These are phyloP conservation scores for Harmothoe impar DNA, from an alignment of 2,888 invertebrate species.

Conservation along the genomic window DNA sequence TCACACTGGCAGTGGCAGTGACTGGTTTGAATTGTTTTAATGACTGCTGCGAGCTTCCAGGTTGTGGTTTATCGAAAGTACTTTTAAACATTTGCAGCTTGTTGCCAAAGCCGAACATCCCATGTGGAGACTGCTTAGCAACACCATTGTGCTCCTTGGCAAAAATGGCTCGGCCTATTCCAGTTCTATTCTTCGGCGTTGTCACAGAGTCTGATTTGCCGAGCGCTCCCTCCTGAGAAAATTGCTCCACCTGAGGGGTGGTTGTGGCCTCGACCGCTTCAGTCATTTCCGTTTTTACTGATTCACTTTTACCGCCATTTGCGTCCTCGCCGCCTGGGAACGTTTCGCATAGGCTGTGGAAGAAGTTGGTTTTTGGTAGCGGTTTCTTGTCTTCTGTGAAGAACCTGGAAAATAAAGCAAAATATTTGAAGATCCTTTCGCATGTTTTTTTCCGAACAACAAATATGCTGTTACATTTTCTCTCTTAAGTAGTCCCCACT, in stretches of 20 bases:
- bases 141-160: neutral
- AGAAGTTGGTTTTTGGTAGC: slow-evolving; percentile 25
- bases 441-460: no score
- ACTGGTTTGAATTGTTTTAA: slow-evolving; percentile 30
- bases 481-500: no score
- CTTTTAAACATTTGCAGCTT: slow-evolving; percentile 51
- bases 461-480: no score
- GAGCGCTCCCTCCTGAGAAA: neutral
- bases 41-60: neutral
- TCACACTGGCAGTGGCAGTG: neutral
- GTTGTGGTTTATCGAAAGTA: neutral
- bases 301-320: neutral
- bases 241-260: neutral
- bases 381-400: neutral
- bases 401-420: slow-evolving; percentile 4
- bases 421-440: no score
- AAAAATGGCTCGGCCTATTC: neutral
- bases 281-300: slow-evolving; percentile 2
- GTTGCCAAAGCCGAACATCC: neutral
- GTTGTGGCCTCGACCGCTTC: neutral
- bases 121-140: slow-evolving; percentile 8
- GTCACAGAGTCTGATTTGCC: neutral
- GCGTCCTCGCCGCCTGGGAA: neutral
- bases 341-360: slow-evolving; percentile 43
- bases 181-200: neutral